A percentile compares a stretch with the other conserved stretches of the same genome.
Conservation (phyloP, 35 echinoderm and acorn worm genomes). For the Amphiura filiformis region DNA sequence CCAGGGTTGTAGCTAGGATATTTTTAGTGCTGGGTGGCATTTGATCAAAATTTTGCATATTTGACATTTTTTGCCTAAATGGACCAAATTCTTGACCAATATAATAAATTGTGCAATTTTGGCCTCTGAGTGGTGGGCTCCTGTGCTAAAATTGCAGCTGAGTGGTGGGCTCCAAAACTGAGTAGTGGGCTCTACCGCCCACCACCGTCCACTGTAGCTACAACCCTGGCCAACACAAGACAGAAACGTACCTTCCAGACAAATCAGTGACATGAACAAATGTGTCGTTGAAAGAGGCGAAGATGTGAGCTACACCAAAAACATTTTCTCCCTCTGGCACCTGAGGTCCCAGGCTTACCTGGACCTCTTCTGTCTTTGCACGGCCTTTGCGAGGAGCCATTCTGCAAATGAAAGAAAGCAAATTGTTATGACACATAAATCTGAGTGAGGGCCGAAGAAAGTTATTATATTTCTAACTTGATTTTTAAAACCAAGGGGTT, state of each 20-base stretch:
- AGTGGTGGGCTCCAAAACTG: no score
- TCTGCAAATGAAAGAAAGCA: conserved; percentile 8
- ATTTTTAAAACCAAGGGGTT: not conserved
- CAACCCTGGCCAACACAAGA: no score
- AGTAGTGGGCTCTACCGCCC: no score
- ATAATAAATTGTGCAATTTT: no score
- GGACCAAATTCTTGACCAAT: no score
- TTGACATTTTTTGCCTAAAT: no score
- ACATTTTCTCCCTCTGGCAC: conserved; percentile 97
- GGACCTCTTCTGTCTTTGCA: conserved; percentile 88
- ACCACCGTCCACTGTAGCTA: no score
- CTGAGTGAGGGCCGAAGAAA: not conserved
- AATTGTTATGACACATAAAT: not conserved
- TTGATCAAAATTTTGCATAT: no score
- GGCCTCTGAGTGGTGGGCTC: no score
- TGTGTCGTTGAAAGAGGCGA: conserved; percentile 99
- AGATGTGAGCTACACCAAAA: conserved; percentile 99
- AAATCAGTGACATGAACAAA: conserved; percentile 99
- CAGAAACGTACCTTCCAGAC: conserved; percentile 99
- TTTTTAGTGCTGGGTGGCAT: no score
- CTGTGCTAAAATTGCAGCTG: no score
- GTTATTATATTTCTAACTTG: not conserved
- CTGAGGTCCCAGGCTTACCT: conserved; percentile 92
- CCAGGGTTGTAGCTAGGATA: no score
- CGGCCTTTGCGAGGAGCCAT: conserved; percentile 99